A percentile compares a stretch with the other conserved stretches of the same genome.
These are phyloP conservation scores for Deilephila elpenor DNA, from an alignment of 2,888 invertebrate genomes.

Conservation along the genomic window DNA sequence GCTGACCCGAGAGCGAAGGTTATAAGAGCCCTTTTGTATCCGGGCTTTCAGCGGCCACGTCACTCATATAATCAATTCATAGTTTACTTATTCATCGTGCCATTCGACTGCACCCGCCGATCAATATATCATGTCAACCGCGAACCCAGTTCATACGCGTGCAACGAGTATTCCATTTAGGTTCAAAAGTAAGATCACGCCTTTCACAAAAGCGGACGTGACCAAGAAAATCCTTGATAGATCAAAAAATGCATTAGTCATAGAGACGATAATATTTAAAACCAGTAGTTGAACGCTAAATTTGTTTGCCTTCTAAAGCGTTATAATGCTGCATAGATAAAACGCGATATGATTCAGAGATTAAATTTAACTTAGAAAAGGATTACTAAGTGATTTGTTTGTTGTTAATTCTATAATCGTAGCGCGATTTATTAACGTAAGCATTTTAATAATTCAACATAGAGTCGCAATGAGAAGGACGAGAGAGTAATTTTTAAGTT, in stretches of 20 bases:
- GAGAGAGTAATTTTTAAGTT: not conserved
- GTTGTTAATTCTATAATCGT: not conserved
- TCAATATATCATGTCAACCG: constrained; percentile 20
- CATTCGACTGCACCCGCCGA: constrained; percentile 2
- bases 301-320: constrained; percentile 7
- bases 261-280: constrained; percentile 7
- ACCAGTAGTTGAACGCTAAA: constrained; percentile 1
- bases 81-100: constrained; percentile 17
- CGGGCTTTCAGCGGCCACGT: constrained; percentile 35
- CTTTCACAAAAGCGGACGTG: not conserved
- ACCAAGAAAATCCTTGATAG: constrained; percentile 2
- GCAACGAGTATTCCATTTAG: constrained; percentile 9
- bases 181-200: not conserved
- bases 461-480: not conserved
- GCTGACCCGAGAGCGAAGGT: constrained; percentile 45
- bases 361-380: not conserved
- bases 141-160: not conserved
- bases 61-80: constrained; percentile 15
- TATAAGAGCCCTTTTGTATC: constrained; percentile 38
- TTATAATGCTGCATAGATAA: constrained; percentile 5
- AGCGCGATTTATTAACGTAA: not conserved
- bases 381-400: constrained; percentile 5
- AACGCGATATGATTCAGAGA: constrained; percentile 8
- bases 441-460: not conserved
- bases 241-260: constrained; percentile 11